A percentile compares a stretch with the other conserved stretches of the same genome.
phyloP scores from a whole-genome alignment of 2,797 vertebrate genomes.

The Heterohyrax brucei region DNA sequence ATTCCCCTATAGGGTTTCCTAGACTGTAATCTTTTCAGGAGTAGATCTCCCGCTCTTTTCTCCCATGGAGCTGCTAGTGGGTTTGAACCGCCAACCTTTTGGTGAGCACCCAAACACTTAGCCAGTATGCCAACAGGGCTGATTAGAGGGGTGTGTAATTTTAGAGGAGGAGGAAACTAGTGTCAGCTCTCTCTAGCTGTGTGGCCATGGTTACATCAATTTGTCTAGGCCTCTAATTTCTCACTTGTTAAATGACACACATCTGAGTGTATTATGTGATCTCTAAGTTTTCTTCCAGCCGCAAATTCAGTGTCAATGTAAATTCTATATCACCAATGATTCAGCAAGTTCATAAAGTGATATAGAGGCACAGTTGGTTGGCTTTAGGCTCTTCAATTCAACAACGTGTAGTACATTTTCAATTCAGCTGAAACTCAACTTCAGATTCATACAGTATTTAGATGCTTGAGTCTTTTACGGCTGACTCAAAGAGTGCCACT shows the following conservation, averaged over 20 bases:
- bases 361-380: not conserved
- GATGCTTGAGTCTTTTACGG: not conserved
- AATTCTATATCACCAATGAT: not conserved
- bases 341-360: not conserved
- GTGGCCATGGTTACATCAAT: not conserved
- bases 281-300: not conserved
- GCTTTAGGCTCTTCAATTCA: not conserved
- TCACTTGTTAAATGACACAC: not conserved
- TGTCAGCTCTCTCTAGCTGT: not conserved
- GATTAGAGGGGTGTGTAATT: not conserved
- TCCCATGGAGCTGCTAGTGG: no score
- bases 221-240: not conserved
- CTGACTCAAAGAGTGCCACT: not conserved
- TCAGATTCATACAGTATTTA: not conserved
- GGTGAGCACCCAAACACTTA: no score
- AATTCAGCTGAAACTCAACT: slow-evolving; percentile 30
- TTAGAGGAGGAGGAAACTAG: no score
- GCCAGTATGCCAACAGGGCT: no score
- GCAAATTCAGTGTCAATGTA: not conserved
- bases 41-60: no score
- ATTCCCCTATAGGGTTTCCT: not conserved
- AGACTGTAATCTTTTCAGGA: not conserved
- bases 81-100: no score
- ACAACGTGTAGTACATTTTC: not conserved
- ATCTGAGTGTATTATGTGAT: not conserved